Base-by-base conservation (phyloP, 2,113 vertebrate genomes). In the Heterocephalus glaber region DNA sequence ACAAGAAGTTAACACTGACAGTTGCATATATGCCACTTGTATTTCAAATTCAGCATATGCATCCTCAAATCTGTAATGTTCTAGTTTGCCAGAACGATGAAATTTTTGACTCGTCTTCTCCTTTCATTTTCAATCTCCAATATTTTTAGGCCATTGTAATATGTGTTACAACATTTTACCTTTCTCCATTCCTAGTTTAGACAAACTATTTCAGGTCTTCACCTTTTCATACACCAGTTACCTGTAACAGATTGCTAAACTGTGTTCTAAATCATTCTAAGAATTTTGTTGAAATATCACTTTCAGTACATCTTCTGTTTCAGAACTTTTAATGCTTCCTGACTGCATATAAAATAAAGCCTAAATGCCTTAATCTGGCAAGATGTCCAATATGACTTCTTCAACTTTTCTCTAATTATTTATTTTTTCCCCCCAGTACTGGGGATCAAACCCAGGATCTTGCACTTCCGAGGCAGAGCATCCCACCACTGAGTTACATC, bases 291-390 rank as follows among this genome's bases (percentile, higher is more conserved):
- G 52, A 94, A 94, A 76, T 41, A 70, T 44, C 3, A 13, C 3
- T 90, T 95, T 87, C 9, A 49, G 65, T 63, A 52, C 72, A 13
- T 72, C 0, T 68, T 85, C 94, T 94, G 9, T 16, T 92, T 63
- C 91, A 82, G 10, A 91, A 95, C 0, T 54, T 74, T 49, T 49
- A 85, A 12, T 95, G 70, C 20, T 70, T 76, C 33, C 30, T 74
- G 65, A 77, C 38, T 72, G 44, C 54, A 81, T 66, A 66, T 35
- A 94, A 92, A 89, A 86, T 68, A 85, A 88, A 92, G 7, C 38
- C 41, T 84, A 94, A 94, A 76, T 85, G 49, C 28, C 17, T 81
- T 92, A 61, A 16, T 92, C 47, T 89, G 6, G 12, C 20, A 35
- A 54, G 24, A 49, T 86, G 6, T 7, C 41, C n/a, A 85, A 86